Evolutionary conservation across 2,888 invertebrate species (phyloP).

Genomic region (Monopis laevigella): DNA sequence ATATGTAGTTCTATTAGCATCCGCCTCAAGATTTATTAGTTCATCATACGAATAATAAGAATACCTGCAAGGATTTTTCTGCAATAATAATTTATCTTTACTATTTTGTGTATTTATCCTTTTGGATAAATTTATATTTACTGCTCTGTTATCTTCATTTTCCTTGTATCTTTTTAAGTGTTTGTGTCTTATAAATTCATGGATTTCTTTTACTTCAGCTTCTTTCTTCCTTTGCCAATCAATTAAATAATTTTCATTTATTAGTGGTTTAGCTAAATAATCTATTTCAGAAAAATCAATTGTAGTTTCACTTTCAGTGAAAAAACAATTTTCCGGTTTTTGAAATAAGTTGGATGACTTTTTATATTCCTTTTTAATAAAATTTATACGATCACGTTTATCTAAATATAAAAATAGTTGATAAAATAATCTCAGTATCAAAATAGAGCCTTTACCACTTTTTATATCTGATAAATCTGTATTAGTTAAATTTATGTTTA

Average conservation of each 20-base stretch:
- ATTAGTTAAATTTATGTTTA: conserved; percentile 53
- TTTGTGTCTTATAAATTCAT: conserved; percentile 44
- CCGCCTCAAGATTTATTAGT: conserved; percentile 38
- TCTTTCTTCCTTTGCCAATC: conserved; percentile 67
- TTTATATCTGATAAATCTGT: conserved; percentile 55
- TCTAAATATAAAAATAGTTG: conserved; percentile 69
- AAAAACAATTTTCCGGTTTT: conserved; percentile 45
- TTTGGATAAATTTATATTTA: conserved; percentile 24
- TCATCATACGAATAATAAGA: conserved; percentile 49
- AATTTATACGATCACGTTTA: conserved; percentile 63
- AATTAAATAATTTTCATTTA: conserved; percentile 56
- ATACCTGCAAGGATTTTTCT: conserved; percentile 41
- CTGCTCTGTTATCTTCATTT: conserved; percentile 36
- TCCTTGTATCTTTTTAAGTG: conserved; percentile 44
- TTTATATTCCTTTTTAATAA: conserved; percentile 55
- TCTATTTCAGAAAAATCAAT: conserved; percentile 40
- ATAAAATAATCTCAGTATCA: conserved; percentile 65
- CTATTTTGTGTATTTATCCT: too few relatives aligned
- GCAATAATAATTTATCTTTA: conserved; percentile 44
- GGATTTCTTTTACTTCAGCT: conserved; percentile 46
- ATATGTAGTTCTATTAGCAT: conserved; percentile 31
- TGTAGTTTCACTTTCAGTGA: conserved; percentile 36
- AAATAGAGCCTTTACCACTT: conserved; percentile 53
- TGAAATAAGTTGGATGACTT: conserved; percentile 46
- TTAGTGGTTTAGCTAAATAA: conserved; percentile 47